Base-by-base conservation (phyloP, 2,888 invertebrate species). In the Leptura quadrifasciata region DNA sequence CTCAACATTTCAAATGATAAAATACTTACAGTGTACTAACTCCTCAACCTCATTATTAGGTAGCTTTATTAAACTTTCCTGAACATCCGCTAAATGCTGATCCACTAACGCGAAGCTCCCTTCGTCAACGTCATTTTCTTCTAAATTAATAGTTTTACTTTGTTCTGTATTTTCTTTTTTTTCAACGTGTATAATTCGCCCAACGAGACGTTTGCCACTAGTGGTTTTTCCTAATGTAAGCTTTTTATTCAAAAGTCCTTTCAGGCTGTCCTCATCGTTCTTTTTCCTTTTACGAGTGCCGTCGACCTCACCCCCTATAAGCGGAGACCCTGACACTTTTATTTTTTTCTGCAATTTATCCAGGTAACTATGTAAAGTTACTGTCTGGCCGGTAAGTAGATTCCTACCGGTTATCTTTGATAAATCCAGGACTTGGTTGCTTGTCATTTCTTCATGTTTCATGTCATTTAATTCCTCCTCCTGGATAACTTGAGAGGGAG, bases 351-450 rank as follows among this genome's bases (percentile, higher is more conserved):
- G 75, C 17, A 84, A 63, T 71, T 83, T 86, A 57, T 84, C 79
- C 78, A 86, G 77, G 71, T 84, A 84, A 69, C 79, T 82, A 12
- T 84, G 79, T 20, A 86, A 75, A 0, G 83, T 82, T 5, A 86
- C 84, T 2, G 81, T 82, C 76, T 86, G 85, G 10, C 86, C 86
- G 2, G 86, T 86, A 39, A 85, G 74, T 10, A 85, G 71, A 70
- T 86, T 84, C 60, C 77, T 81, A 18, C 86, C 86, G 12, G 80
- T 80, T 60, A 85, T 84, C 61, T 77, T 76, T 12, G 80, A 79
- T 17, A 83, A 64, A 68, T 82, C 82, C 5, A 81, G 6, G 2
- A 52, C 54, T 54, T 63, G 65, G 15, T 47, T 21, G 1, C 60
- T 35, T 15, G 67, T 39, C 2, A 35, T 4, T 27, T 69, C 24